These are phyloP conservation scores for Glossosoma conforme DNA, from an alignment of 1,140 invertebrate genomes.

Conservation along the genomic window DNA sequence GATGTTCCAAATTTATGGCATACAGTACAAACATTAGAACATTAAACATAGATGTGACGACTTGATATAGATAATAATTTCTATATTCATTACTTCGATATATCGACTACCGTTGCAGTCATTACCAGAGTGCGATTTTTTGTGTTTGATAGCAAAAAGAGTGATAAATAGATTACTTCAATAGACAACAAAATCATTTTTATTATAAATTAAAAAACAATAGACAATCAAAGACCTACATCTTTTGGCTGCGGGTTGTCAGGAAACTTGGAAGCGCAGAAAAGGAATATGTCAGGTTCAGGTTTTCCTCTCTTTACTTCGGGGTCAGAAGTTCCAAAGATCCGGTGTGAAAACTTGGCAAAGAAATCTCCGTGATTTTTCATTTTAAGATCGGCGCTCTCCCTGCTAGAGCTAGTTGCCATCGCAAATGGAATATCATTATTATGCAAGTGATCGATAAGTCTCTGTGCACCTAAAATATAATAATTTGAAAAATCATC, in stretches of 20 bases:
- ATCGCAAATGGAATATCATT: conserved; percentile 64
- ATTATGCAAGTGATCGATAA: conserved; percentile 63
- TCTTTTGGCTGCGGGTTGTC: conserved; percentile 52
- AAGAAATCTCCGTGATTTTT: conserved; percentile 59
- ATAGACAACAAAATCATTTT: too few relatives aligned
- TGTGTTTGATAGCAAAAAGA: too few relatives aligned
- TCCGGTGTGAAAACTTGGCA: conserved; percentile 58
- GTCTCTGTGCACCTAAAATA: conserved; percentile 59
- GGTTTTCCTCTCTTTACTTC: conserved; percentile 74
- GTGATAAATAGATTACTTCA: too few relatives aligned
- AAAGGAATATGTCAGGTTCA: conserved; percentile 70
- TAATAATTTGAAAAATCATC: conserved; percentile 16
- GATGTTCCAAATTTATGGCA: too few relatives aligned
- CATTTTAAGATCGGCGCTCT: conserved; percentile 62
- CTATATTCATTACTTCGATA: too few relatives aligned
- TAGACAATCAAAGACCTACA: conserved; percentile 35
- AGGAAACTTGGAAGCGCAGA: conserved; percentile 64
- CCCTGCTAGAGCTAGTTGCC: conserved; percentile 65
- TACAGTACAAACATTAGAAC: too few relatives aligned
- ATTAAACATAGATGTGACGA: too few relatives aligned
- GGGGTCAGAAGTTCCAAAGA: conserved; percentile 64
- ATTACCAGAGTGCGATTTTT: too few relatives aligned
- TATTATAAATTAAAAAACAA: too few relatives aligned
- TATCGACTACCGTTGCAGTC: too few relatives aligned
- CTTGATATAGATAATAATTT: too few relatives aligned